phyloP scores from a whole-genome alignment of 2,113 vertebrate genomes.

The Engystomops pustulosus region DNA sequence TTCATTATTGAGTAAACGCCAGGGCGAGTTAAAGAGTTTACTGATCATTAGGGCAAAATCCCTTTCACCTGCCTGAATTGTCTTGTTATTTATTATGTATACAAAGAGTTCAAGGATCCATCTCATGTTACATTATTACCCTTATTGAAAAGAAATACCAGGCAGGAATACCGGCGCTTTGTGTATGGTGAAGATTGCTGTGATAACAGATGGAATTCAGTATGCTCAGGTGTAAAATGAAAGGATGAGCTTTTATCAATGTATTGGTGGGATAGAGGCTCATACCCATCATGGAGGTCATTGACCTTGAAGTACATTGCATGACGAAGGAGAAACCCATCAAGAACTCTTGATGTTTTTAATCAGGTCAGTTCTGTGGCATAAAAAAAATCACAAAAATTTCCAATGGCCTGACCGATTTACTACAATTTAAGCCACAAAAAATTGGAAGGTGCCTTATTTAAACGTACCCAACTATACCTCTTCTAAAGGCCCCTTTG shows the following conservation, averaged over 20 bases:
- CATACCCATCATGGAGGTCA: not conserved
- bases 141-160: conserved; percentile 6
- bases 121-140: not conserved
- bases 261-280: not conserved
- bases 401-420: no score
- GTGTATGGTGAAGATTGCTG: conserved; percentile 4
- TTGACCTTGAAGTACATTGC: not conserved
- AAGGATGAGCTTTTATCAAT: not conserved
- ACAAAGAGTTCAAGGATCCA: conserved; percentile 11
- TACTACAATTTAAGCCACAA: no score
- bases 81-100: conserved; percentile 29
- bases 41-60: conserved; percentile 4
- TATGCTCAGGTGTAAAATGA: conserved; percentile 10
- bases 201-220: conserved; percentile 21
- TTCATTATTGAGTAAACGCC: not conserved
- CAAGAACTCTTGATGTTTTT: no score
- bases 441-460: no score
- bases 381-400: no score
- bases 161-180: not conserved
- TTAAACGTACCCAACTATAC: no score
- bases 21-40: not conserved
- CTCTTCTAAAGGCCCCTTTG: no score
- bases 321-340: no score
- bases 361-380: no score
- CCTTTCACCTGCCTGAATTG: conserved; percentile 3